Conservation (phyloP, 2,113 vertebrate species). For the Odocoileus hemionus region DNA sequence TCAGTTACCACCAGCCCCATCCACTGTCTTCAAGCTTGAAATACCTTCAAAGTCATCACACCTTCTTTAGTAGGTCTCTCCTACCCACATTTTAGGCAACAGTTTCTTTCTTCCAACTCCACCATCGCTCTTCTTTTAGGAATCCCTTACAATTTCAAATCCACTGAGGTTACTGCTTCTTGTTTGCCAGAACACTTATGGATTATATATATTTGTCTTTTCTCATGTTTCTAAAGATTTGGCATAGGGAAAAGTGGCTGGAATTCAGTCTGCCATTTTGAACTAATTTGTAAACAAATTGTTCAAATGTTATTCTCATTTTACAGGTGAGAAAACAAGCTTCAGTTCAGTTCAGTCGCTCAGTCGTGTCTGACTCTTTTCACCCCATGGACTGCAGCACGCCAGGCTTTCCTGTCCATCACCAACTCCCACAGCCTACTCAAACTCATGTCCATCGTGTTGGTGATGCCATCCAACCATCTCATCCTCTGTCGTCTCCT, state of each 20-base stretch:
- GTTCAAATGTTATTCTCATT: background rate
- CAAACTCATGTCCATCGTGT: background rate
- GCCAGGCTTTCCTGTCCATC: background rate
- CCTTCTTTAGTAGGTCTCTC: background rate
- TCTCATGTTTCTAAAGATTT: background rate
- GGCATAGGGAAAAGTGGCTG: background rate
- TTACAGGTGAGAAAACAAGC: background rate
- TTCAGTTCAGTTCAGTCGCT: background rate
- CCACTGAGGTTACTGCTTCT: background rate
- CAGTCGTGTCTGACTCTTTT: background rate
- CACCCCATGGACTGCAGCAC: background rate
- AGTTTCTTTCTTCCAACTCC: background rate
- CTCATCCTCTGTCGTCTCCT: background rate
- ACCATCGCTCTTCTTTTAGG: background rate
- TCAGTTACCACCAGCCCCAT: background rate
- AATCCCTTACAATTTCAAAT: background rate
- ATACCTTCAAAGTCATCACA: background rate
- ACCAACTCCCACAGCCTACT: background rate
- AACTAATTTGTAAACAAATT: background rate
- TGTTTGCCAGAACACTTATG: background rate
- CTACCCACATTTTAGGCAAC: background rate
- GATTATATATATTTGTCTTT: background rate
- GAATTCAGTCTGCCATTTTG: background rate
- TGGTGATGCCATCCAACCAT: background rate
- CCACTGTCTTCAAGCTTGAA: background rate